A percentile compares a stretch with the other conserved stretches of the same genome.
These are phyloP conservation scores for Tragelaphus oryx DNA, from an alignment of 2,797 vertebrate species.

Conservation along the genomic window DNA sequence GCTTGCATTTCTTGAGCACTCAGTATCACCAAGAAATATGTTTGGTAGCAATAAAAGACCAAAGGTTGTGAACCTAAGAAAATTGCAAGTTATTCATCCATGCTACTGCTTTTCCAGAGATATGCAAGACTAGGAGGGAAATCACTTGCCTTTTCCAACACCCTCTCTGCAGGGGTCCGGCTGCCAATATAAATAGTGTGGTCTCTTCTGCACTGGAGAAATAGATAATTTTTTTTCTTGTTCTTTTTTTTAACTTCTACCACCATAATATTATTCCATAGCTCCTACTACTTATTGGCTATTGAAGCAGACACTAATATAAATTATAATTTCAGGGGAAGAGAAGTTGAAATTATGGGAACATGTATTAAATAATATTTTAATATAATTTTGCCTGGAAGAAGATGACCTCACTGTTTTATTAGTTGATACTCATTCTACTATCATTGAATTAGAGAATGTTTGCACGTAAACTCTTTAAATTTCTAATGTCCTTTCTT, in stretches of 20 bases:
- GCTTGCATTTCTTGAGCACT: not conserved
- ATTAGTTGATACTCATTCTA: not conserved
- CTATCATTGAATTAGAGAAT: not conserved
- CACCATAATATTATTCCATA: not conserved
- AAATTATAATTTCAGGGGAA: not conserved
- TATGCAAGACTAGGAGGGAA: not conserved
- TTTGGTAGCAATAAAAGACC: not conserved
- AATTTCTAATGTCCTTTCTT: constrained; percentile 14
- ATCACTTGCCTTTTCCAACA: not conserved
- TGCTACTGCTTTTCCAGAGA: not conserved
- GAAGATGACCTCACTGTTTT: not conserved
- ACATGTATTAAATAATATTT: not conserved
- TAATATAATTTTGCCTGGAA: not conserved
- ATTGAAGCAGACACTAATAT: not conserved
- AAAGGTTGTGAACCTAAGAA: not conserved
- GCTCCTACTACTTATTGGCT: not conserved
- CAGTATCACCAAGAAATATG: not conserved
- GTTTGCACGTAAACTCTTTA: not conserved
- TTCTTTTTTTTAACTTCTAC: not conserved
- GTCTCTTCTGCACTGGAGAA: not conserved
- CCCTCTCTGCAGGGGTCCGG: not conserved
- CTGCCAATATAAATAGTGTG: not conserved
- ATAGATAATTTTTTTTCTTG: not conserved
- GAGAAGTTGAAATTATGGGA: not conserved
- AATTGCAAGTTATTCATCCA: not conserved